Percentiles rank a stretch among this genome's conserved stretches.
Conservation (phyloP, 2,797 vertebrate species). For the Thripadectes ignobilis region DNA sequence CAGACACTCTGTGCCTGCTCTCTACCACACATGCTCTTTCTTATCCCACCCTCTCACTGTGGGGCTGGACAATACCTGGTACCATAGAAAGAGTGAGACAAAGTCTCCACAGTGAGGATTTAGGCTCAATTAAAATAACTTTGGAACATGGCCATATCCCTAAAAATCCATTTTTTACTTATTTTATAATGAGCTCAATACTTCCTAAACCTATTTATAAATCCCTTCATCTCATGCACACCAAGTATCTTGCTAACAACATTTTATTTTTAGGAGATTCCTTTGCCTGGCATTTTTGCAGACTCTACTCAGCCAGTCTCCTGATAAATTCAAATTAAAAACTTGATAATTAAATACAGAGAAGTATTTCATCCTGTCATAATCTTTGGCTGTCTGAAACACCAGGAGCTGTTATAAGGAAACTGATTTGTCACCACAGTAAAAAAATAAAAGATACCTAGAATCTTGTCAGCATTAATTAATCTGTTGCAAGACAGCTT, state of each 20-base stretch:
- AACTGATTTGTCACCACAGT: neutral
- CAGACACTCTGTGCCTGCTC: neutral
- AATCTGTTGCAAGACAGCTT: neutral
- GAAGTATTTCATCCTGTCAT: constrained; percentile 14
- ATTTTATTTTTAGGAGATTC: constrained; percentile 68
- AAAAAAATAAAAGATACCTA: neutral
- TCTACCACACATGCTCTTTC: neutral
- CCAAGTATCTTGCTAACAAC: constrained; percentile 11
- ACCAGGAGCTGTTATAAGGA: neutral
- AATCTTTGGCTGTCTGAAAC: constrained; percentile 12
- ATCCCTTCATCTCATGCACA: neutral
- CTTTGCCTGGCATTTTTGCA: constrained; percentile 60
- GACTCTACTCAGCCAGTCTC: constrained; percentile 45
- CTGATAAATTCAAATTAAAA: constrained; percentile 66
- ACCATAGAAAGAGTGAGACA: neutral
- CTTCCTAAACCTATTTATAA: constrained; percentile 21
- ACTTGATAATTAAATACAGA: constrained; percentile 51
- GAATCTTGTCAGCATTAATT: neutral
- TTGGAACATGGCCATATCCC: neutral
- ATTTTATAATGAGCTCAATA: constrained; percentile 1
- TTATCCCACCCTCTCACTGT: neutral
- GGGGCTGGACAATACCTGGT: neutral
- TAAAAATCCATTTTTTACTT: neutral
- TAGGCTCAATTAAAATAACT: neutral
- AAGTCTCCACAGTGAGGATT: neutral